These are phyloP conservation scores for Ptychodera flava DNA, from an alignment of 35 echinoderm and acorn worm genomes.

Conservation along the genomic window DNA sequence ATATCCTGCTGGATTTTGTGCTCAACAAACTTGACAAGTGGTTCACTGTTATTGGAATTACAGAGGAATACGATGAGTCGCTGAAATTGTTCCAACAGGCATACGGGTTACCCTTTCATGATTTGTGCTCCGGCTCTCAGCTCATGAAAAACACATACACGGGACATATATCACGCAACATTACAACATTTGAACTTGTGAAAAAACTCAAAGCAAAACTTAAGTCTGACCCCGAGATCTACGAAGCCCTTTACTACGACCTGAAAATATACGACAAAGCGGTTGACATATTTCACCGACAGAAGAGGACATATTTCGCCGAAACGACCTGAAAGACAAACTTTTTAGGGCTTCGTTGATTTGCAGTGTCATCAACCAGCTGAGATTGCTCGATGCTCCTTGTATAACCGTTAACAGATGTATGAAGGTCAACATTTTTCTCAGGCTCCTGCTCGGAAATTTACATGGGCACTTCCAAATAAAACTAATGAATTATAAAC, in stretches of 20 bases:
- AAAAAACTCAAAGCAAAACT: conserved; percentile 13
- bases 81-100: conserved; percentile 13
- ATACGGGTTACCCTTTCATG: conserved; percentile 7
- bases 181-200: neutral
- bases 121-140: neutral
- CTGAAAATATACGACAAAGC: conserved; percentile 49
- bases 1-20: neutral
- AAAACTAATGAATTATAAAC: too few relatives aligned
- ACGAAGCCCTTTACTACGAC: conserved; percentile 41
- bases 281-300: conserved; percentile 45
- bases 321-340: neutral
- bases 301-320: neutral
- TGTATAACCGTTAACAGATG: too few relatives aligned
- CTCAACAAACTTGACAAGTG: conserved; percentile 6
- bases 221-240: conserved; percentile 32
- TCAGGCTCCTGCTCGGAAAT: too few relatives aligned
- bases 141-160: neutral
- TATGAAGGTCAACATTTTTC: too few relatives aligned
- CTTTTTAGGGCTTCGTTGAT: too few relatives aligned
- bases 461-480: too few relatives aligned
- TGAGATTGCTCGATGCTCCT: too few relatives aligned
- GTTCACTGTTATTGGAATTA: conserved; percentile 12
- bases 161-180: neutral
- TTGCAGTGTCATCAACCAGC: too few relatives aligned
- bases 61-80: conserved; percentile 9